A percentile compares a stretch with the other conserved stretches of the same genome.
Evolutionary conservation across 2,888 invertebrate species (phyloP).

Genomic region (Spisula subtruncata): DNA sequence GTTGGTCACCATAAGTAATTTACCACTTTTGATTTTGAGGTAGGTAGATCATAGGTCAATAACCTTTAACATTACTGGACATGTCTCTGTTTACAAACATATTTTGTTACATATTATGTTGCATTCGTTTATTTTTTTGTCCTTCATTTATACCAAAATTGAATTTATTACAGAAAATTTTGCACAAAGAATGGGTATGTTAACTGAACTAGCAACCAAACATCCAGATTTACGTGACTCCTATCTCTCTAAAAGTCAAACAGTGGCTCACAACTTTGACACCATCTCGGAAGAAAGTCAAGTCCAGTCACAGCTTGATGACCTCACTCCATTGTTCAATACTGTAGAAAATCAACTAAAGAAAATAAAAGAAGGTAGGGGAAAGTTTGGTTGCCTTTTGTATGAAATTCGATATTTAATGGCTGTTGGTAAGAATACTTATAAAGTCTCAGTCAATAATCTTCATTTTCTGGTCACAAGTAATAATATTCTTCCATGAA

Average conservation of each 20-base stretch:
- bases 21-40: too few relatives aligned
- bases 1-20: too few relatives aligned
- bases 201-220: slow-evolving; percentile 78
- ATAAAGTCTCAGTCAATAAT: too few relatives aligned
- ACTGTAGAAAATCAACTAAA: slow-evolving; percentile 78
- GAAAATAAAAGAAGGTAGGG: slow-evolving; percentile 74
- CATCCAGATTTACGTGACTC: slow-evolving; percentile 82
- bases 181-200: slow-evolving; percentile 74
- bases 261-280: slow-evolving; percentile 83
- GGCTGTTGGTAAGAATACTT: not conserved
- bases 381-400: not conserved
- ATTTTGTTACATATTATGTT: too few relatives aligned
- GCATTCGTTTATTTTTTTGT: not conserved
- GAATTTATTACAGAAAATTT: slow-evolving; percentile 79
- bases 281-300: slow-evolving; percentile 81
- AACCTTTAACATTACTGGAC: too few relatives aligned
- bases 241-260: slow-evolving; percentile 82
- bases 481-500: too few relatives aligned
- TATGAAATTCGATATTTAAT: not conserved
- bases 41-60: too few relatives aligned
- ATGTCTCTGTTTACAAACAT: too few relatives aligned
- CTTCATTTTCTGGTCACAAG: too few relatives aligned
- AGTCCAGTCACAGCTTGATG: slow-evolving; percentile 80
- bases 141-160: too few relatives aligned
- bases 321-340: slow-evolving; percentile 75